These are phyloP conservation scores for Pollachius pollachius DNA, from an alignment of 2,113 vertebrate species.

Conservation along the genomic window DNA sequence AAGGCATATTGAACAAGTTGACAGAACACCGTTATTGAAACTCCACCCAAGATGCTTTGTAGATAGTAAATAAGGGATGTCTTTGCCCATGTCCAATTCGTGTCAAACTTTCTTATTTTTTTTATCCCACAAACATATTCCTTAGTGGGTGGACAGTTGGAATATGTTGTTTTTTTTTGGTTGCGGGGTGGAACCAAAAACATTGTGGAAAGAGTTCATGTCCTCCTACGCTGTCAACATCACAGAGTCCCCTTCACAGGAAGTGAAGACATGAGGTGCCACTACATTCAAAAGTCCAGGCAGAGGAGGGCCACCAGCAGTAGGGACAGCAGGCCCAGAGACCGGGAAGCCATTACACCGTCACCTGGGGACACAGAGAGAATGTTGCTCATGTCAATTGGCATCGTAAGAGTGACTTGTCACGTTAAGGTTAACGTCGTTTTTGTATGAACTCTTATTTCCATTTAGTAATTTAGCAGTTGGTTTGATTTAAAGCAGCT, in stretches of 20 bases:
- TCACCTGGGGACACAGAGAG: conserved; percentile 53
- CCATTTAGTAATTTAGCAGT: too few relatives aligned
- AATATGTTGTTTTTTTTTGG: conserved; percentile 73
- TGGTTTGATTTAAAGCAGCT: too few relatives aligned
- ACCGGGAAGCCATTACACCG: conserved; percentile 44
- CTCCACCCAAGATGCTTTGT: conserved; percentile 78
- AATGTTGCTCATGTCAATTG: background rate
- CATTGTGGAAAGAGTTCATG: conserved; percentile 74
- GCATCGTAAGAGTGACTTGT: background rate
- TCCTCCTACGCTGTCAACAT: conserved; percentile 73
- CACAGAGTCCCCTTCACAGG: conserved; percentile 74
- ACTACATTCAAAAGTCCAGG: conserved; percentile 91
- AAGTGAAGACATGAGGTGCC: conserved; percentile 70
- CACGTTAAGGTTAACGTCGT: background rate
- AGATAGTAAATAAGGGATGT: conserved; percentile 80
- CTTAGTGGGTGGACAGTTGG: conserved; percentile 52
- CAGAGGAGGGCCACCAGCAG: conserved; percentile 76
- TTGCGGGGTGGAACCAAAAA: conserved; percentile 76
- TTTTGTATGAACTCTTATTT: too few relatives aligned
- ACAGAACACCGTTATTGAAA: conserved; percentile 80
- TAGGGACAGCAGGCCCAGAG: conserved; percentile 73
- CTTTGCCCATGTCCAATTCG: conserved; percentile 76
- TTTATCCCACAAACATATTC: conserved; percentile 69
- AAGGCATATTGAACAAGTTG: conserved; percentile 99
- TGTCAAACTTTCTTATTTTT: conserved; percentile 59